phyloP scores from a whole-genome alignment of 1,140 invertebrate species.

The Anagrus nilaparvatae region DNA sequence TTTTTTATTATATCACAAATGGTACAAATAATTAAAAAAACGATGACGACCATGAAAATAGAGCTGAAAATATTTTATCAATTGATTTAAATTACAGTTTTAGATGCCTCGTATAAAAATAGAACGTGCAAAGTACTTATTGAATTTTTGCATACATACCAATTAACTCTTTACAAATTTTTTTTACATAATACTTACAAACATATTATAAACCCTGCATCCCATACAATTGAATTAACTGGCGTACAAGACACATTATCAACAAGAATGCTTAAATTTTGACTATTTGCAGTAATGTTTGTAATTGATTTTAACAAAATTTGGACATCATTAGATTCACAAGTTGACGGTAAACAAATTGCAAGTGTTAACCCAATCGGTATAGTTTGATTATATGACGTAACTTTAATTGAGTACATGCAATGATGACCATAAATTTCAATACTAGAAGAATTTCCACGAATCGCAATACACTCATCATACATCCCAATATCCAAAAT shows the following conservation, averaged over 20 bases:
- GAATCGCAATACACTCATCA: constrained; percentile 26
- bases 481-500: constrained; percentile 27
- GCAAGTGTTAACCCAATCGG: constrained; percentile 7
- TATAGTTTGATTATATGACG: no score
- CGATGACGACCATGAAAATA: no score
- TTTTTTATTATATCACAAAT: no score
- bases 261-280: neutral
- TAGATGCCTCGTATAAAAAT: no score
- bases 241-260: constrained; percentile 7
- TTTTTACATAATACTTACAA: constrained; percentile 9
- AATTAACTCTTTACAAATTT: neutral
- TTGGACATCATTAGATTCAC: constrained; percentile 8
- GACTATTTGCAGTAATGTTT: neutral
- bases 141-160: constrained; percentile 4
- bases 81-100: no score
- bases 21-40: no score
- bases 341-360: constrained; percentile 19
- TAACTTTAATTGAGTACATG: constrained; percentile 10
- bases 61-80: neutral
- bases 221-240: constrained; percentile 8
- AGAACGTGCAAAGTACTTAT: neutral
- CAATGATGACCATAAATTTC: constrained; percentile 18
- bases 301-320: constrained; percentile 1
- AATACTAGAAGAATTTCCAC: constrained; percentile 1
- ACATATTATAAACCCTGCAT: constrained; percentile 8